These are phyloP conservation scores for Eidolon dupreanum DNA, from an alignment of 2,797 vertebrate species.

Conservation along the genomic window DNA sequence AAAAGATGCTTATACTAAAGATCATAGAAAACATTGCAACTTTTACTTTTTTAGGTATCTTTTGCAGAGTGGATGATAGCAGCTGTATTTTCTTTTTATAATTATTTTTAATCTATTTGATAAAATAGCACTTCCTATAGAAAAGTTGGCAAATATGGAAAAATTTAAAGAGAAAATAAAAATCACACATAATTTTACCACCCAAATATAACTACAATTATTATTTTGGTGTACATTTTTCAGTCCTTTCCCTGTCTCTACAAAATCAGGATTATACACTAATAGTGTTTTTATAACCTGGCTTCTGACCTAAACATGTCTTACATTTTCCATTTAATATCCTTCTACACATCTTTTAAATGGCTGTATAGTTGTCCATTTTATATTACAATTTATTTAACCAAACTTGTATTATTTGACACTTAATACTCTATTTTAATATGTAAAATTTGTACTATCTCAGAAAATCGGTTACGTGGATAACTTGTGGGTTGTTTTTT, in stretches of 20 bases:
- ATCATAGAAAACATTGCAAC: not conserved
- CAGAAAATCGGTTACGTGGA: not conserved
- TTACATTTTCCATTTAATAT: not conserved
- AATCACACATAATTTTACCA: not conserved
- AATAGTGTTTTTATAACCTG: not conserved
- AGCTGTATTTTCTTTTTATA: not conserved
- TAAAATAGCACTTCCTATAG: not conserved
- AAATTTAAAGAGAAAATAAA: conserved; percentile 23
- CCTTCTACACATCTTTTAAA: not conserved
- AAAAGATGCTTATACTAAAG: not conserved
- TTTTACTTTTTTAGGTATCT: not conserved
- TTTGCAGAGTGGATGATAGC: not conserved
- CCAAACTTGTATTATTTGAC: not conserved
- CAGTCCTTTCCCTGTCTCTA: not conserved
- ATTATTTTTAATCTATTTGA: not conserved
- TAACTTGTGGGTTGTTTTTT: not conserved
- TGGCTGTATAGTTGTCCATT: not conserved
- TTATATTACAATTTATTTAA: conserved; percentile 29
- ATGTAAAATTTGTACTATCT: not conserved
- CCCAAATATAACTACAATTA: not conserved
- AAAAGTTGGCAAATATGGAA: not conserved
- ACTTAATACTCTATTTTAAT: conserved; percentile 9
- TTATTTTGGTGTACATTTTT: conserved; percentile 19
- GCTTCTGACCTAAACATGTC: not conserved
- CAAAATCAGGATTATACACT: not conserved